phyloP scores from a whole-genome alignment of 2,797 vertebrate species.

The Graptemys geographica region DNA sequence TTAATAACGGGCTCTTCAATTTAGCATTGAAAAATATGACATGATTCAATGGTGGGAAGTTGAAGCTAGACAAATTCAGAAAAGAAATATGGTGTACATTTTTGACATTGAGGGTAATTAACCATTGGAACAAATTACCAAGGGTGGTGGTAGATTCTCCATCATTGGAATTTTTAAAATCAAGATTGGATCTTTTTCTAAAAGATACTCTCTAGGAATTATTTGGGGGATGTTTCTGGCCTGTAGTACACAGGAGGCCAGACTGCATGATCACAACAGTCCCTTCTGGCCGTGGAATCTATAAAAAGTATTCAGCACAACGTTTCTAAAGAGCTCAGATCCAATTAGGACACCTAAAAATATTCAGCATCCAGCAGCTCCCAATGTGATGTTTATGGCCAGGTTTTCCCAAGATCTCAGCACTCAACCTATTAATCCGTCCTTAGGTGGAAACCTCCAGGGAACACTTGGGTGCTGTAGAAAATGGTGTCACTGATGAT shows the following conservation, averaged over 20 bases:
- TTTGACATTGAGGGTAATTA: not conserved
- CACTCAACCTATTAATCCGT: not conserved
- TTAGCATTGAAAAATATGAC: not conserved
- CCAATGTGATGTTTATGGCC: not conserved
- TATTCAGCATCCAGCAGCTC: not conserved
- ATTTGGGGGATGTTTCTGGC: not conserved
- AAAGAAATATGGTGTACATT: not conserved
- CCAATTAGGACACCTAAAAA: not conserved
- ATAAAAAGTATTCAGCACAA: not conserved
- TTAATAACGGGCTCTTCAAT: not conserved
- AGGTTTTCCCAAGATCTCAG: not conserved
- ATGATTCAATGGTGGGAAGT: not conserved
- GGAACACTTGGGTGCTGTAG: not conserved
- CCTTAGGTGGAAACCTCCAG: rapidly evolving
- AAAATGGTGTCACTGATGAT: not conserved
- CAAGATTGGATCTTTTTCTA: not conserved
- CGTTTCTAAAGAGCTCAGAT: not conserved
- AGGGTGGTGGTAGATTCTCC: not conserved
- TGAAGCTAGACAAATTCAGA: not conserved
- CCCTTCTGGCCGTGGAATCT: not conserved
- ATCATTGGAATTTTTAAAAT: not conserved
- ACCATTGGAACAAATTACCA: not conserved
- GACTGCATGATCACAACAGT: not conserved
- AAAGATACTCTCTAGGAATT: not conserved
- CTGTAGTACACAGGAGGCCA: not conserved